Evolutionary conservation across 1,140 invertebrate species (phyloP).

Genomic region (Anadara kagoshimensis): DNA sequence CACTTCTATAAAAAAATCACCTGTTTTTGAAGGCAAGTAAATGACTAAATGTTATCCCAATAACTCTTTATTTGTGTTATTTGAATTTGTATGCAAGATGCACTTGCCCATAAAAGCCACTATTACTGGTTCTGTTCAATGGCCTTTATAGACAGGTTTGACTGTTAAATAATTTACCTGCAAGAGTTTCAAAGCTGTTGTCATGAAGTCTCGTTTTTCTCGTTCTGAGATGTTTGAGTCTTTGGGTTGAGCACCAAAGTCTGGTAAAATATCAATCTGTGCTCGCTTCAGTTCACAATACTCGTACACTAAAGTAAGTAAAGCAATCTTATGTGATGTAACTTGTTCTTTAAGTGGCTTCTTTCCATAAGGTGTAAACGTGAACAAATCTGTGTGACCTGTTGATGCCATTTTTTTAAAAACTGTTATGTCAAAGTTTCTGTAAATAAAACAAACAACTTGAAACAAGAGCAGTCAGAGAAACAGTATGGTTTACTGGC

Average conservation of each 20-base stretch:
- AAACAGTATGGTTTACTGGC: no score
- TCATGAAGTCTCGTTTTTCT: conserved; percentile 67
- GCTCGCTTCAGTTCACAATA: conserved; percentile 54
- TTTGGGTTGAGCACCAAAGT: conserved; percentile 1
- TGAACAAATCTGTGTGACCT: conserved; percentile 42
- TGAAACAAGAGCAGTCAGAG: conserved; percentile 6
- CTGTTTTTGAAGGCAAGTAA: no score
- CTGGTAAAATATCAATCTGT: conserved; percentile 7
- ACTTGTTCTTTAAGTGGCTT: conserved; percentile 63
- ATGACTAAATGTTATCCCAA: no score
- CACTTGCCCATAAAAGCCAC: no score
- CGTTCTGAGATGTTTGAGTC: conserved; percentile 51
- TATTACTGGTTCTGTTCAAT: no score
- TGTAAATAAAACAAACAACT: not conserved
- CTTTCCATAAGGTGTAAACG: conserved; percentile 41
- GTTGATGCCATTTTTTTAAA: conserved; percentile 11
- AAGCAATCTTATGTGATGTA: conserved; percentile 69
- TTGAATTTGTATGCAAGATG: no score
- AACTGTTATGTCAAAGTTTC: not conserved
- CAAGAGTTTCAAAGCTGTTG: conserved; percentile 64
- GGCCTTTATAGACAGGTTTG: no score
- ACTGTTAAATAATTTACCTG: conserved; percentile 39
- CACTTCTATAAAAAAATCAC: no score
- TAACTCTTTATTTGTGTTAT: no score
- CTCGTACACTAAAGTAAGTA: conserved; percentile 67